phyloP scores from a whole-genome alignment of 2,888 invertebrate species.

The Tryphoninae sp. region DNA sequence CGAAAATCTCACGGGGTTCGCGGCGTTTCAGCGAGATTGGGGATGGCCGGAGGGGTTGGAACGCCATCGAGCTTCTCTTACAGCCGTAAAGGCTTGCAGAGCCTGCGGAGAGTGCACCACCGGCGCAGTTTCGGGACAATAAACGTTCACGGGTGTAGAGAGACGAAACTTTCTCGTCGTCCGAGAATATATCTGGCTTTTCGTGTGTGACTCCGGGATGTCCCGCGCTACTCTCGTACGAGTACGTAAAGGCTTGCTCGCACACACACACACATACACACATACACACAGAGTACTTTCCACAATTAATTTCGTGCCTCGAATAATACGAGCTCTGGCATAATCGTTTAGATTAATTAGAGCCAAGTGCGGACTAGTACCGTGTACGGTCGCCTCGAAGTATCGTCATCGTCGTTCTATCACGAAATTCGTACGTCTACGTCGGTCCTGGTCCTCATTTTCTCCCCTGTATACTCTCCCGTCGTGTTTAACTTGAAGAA shows the following conservation, averaged over 20 bases:
- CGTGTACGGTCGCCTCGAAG: conserved; percentile 14
- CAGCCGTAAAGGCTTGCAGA: conserved; percentile 44
- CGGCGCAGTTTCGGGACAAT: conserved; percentile 51
- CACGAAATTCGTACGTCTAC: conserved; percentile 41
- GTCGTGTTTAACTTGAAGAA: not conserved
- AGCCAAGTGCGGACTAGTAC: conserved; percentile 68
- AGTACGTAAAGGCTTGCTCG: conserved; percentile 31
- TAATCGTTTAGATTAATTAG: conserved; percentile 79
- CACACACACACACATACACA: not conserved
- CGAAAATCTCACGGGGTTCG: conserved; percentile 49
- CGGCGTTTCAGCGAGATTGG: conserved; percentile 54
- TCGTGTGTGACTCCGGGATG: conserved; percentile 3
- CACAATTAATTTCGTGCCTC: conserved; percentile 76
- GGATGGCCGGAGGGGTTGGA: not conserved
- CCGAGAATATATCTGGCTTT: conserved; percentile 58
- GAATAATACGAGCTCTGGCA: conserved; percentile 73
- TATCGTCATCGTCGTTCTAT: conserved; percentile 59
- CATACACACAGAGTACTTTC: conserved; percentile 28
- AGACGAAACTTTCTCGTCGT: conserved; percentile 58
- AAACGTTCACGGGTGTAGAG: conserved; percentile 46
- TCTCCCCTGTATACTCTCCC: not conserved
- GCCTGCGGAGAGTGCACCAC: conserved; percentile 10
- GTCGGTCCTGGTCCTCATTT: conserved; percentile 13
- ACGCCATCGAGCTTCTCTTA: conserved; percentile 38
- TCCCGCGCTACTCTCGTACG: conserved; percentile 18